Evolutionary conservation across 2,888 invertebrate species (phyloP), one percentile per base, ranked within the genome.

Genomic region (Hypomecis atomaria): DNA sequence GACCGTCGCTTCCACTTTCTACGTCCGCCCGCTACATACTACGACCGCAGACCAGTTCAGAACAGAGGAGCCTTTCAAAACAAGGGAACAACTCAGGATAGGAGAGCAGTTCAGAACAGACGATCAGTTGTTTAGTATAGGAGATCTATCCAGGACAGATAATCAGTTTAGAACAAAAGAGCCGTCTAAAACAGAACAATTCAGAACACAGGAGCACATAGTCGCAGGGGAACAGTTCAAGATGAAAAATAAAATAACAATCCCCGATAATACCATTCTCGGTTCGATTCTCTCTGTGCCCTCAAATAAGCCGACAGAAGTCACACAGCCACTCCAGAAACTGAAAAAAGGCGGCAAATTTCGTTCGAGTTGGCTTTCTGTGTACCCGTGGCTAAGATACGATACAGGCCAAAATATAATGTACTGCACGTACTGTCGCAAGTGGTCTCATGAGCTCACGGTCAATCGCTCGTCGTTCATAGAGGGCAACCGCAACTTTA

Each of bases 401-500:
- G 96, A 96, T 75, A 94, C 95, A 76, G 78, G 84, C 47, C 93
- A 92, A 61, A 95, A 96, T 75, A 93, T 94, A 13, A 96, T 96
- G 96, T 96, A 90, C 82, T 96, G 96, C 82, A 95, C 94, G 74
- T 95, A 94, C 76, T 96, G 96, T 78, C 93, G 96, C 67, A 95
- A 95, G 76, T 96, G 96, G 96, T 95, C 95, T 58, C 93, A 94
- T 53, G 78, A 81, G 53, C 67, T 81, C 71, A 94, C 95, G 10
- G 95, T 95, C 67, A 95, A 95, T 76, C 94, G 96, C 63, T 96
- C 96, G n/a, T 96, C 96, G 0, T 96, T 96, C 76, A 95, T 96
- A n/a, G 95, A 95, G 76, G 96, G 96, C 62, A 96, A 95, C 77
- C 94, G 95, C 52, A 96, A 96, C 85, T 96, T 96, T 86, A 93